Percentiles rank a stretch among this genome's conserved stretches.
These are phyloP conservation scores for Colletes latitarsis DNA, from an alignment of 1,140 invertebrate genomes.

Conservation along the genomic window DNA sequence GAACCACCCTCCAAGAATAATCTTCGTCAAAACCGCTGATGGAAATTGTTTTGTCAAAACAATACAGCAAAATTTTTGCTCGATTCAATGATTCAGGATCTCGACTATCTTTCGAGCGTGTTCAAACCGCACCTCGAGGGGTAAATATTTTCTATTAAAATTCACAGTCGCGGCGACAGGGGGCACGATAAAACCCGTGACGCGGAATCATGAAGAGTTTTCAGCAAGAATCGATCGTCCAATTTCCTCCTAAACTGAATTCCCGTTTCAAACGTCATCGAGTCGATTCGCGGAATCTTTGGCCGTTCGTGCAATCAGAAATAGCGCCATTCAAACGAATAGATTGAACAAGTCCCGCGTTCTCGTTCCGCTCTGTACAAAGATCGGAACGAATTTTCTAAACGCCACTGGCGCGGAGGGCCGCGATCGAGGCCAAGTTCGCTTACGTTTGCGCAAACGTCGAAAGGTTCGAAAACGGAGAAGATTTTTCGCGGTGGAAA, in stretches of 20 bases:
- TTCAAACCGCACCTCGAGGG: too few species aligned
- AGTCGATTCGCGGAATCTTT: constrained; percentile 12
- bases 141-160: not conserved
- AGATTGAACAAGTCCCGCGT: constrained; percentile 13
- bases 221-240: not conserved
- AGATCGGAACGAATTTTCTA: constrained; percentile 23
- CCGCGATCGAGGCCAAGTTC: not conserved
- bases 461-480: not conserved
- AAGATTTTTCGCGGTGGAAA: not conserved
- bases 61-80: too few species aligned
- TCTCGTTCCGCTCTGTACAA: not conserved
- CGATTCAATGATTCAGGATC: too few species aligned
- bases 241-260: constrained; percentile 22
- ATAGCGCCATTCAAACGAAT: constrained; percentile 12
- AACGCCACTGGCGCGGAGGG: not conserved
- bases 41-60: not conserved
- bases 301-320: constrained; percentile 16
- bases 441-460: not conserved
- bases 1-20: too few species aligned
- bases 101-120: too few species aligned
- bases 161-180: not conserved
- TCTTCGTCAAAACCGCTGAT: too few species aligned
- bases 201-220: not conserved
- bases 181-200: not conserved
- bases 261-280: constrained; percentile 8